phyloP scores from a whole-genome alignment of 2,113 vertebrate genomes.

The Coptodon bakossiorum region DNA sequence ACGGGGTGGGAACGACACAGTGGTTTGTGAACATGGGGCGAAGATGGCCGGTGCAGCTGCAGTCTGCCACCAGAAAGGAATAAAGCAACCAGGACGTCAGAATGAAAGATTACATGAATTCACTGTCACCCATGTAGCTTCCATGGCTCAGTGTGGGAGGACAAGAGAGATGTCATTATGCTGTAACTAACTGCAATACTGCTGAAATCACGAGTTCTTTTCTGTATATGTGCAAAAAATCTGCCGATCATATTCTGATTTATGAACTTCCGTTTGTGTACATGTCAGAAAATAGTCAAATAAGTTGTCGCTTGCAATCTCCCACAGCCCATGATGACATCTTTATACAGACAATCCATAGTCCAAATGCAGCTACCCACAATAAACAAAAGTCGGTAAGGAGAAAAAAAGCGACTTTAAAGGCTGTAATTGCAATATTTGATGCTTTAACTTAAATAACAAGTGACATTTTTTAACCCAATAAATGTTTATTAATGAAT shows the following conservation, averaged over 20 bases:
- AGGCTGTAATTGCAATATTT: neutral
- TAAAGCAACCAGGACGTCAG: constrained; percentile 2
- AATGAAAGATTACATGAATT: constrained; percentile 33
- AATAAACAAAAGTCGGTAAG: neutral
- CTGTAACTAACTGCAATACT: neutral
- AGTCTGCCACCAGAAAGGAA: neutral
- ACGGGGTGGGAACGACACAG: neutral
- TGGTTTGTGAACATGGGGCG: neutral
- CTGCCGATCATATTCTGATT: neutral
- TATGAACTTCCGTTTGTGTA: neutral
- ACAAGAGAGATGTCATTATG: neutral
- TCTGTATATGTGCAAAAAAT: neutral
- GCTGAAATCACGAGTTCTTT: neutral
- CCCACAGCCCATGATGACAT: neutral
- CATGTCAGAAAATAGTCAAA: neutral
- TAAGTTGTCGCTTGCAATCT: neutral
- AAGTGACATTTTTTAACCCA: neutral
- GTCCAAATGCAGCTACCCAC: neutral
- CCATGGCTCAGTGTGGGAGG: neutral
- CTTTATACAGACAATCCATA: neutral
- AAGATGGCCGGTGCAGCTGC: neutral
- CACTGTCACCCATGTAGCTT: neutral
- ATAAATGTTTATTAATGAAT: neutral
- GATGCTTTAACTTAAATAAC: neutral
- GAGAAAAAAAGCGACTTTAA: neutral